Base-by-base conservation (phyloP, 1,140 invertebrate species). In the Pogonognathellus flavescens region DNA sequence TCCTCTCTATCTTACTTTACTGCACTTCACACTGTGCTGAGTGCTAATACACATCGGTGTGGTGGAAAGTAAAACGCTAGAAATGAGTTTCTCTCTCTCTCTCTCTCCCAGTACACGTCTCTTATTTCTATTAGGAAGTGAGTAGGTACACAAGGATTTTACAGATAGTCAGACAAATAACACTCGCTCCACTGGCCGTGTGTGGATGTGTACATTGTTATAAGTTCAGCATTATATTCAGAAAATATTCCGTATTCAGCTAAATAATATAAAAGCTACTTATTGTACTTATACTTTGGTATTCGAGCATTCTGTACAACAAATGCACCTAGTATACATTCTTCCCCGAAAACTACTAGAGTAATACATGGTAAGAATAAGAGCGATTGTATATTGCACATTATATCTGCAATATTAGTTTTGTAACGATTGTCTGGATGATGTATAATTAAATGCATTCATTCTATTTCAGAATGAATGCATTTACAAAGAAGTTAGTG, bases 391-490 rank as follows among this genome's bases (percentile, higher is more conserved):
- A 41, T 1, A 41, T 41, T 41, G 31, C 31, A 41, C 6, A 41
- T 41, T n/a, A n/a, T n/a, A n/a, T n/a, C n/a, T n/a, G n/a, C n/a
- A 41, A 41, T 41, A 41, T 41, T 41, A 41, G 31, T 41, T 41
- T 41, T 41, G 31, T 41, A 41, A 41, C 31, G 31, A 41, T 41
- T 83, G 60, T 62, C 60, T 86, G 80, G 72, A 20, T 83, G 80
- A 83, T 85, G 80, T 86, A 86, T 86, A 86, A 86, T 86, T 86
- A 86, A 86, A 86, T 86, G 59, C 81, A 82, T 86, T 81, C 85
- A 83, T 83, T 52, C 59, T 55, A 50, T 76, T 76, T 18, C 25
- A 7, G 10, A 76, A 76, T 25, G n/a, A 10, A 41, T 41, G 31
- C 6, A 41, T 41, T 41, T 41, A 41, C 31, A 41, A 41, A 41